Conservation (phyloP, 2,113 vertebrate genomes). For the Epinephelus fuscoguttatus region DNA sequence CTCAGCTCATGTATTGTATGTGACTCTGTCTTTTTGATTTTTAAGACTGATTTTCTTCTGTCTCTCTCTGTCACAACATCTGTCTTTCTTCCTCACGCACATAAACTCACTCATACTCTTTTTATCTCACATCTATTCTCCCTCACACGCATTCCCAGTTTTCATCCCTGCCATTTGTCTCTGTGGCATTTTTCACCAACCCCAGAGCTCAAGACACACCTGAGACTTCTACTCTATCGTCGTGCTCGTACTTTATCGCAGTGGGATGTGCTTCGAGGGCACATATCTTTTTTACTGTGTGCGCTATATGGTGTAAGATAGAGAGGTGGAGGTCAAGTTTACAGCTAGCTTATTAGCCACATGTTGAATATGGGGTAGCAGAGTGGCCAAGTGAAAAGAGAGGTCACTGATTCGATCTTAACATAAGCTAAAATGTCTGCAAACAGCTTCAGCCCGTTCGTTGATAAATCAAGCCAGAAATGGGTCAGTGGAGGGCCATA, state of each 20-base stretch:
- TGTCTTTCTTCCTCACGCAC: slow-evolving; percentile 1
- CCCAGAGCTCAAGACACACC: slow-evolving; percentile 34
- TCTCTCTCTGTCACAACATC: slow-evolving; percentile 7
- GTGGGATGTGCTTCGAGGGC: background rate
- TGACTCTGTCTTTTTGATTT: slow-evolving; percentile 19
- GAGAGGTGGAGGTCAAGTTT: slow-evolving; percentile 10
- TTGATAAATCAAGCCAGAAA: background rate
- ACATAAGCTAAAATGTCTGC: background rate
- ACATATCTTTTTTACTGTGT: slow-evolving; percentile 7
- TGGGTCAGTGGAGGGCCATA: background rate
- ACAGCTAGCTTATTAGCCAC: slow-evolving; percentile 24
- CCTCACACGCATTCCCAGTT: background rate
- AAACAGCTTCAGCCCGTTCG: background rate
- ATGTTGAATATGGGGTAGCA: background rate
- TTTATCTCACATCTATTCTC: slow-evolving; percentile 2
- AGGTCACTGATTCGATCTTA: background rate
- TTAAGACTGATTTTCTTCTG: background rate
- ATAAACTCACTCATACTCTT: slow-evolving; percentile 10
- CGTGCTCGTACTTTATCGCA: slow-evolving; percentile 42
- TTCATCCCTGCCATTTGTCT: slow-evolving; percentile 31
- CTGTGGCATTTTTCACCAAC: slow-evolving; percentile 16
- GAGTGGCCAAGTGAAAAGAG: background rate
- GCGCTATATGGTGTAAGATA: background rate
- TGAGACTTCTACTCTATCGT: slow-evolving; percentile 47
- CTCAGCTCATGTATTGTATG: background rate